Evolutionary conservation across 2,797 vertebrate species (phyloP).

Genomic region (Chloroceryle amazona): DNA sequence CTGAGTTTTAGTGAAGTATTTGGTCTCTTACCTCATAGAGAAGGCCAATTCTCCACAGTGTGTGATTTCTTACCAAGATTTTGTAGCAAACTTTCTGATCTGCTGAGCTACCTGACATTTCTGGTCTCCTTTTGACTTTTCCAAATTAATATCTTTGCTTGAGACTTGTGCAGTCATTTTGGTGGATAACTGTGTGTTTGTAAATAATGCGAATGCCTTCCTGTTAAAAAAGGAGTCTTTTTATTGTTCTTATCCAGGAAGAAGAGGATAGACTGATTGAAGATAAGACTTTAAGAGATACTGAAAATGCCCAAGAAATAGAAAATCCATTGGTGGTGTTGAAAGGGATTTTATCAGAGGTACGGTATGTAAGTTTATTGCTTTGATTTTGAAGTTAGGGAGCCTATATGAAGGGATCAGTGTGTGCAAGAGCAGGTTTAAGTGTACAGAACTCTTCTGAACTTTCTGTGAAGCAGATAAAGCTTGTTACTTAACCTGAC

Average conservation of each 20-base stretch:
- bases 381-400: not conserved
- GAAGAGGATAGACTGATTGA: conserved; percentile 81
- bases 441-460: not conserved
- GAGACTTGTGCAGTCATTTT: not conserved
- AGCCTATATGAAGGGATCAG: not conserved
- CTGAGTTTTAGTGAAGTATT: not conserved
- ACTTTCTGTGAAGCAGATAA: not conserved
- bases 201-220: not conserved
- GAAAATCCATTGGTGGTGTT: conserved; percentile 87
- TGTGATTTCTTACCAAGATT: rapidly evolving
- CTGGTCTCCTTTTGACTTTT: not conserved
- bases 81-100: not conserved
- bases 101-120: not conserved
- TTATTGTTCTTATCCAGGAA: conserved; percentile 78
- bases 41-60: not conserved
- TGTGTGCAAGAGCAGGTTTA: not conserved
- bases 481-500: not conserved
- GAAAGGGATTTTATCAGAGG: conserved; percentile 87
- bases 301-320: conserved; percentile 75
- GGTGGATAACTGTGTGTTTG: not conserved
- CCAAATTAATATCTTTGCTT: not conserved
- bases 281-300: conserved; percentile 58
- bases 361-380: conserved; percentile 71
- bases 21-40: not conserved
- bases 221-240: not conserved